Conservation (phyloP, 2,113 vertebrate genomes). For the Rissa tridactyla region DNA sequence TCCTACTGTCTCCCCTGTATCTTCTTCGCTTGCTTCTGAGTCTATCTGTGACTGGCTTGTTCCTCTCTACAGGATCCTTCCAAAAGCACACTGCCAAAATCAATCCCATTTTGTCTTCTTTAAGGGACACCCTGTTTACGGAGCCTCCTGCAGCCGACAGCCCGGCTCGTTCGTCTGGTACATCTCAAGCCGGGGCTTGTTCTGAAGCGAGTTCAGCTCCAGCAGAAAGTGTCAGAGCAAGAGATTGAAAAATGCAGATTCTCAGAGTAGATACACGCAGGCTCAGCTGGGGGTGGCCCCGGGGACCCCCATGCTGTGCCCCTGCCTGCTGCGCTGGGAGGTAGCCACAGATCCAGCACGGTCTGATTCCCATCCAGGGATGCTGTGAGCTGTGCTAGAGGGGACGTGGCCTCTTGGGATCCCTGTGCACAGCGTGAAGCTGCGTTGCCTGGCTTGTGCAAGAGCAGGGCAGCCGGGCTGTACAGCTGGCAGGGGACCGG, state of each 20-base stretch:
- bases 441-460: not conserved
- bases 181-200: slow-evolving; percentile 11
- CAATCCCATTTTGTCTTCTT: not conserved
- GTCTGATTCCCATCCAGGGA: not conserved
- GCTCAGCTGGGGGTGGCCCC: not conserved
- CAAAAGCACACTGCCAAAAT: not conserved
- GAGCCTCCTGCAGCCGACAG: not conserved
- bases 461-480: not conserved
- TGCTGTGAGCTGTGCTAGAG: not conserved
- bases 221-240: not conserved
- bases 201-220: not conserved
- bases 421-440: not conserved
- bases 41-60: not conserved
- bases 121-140: not conserved
- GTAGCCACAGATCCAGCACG: not conserved
- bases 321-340: not conserved
- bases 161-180: not conserved
- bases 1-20: not conserved
- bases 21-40: not conserved
- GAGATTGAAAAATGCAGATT: not conserved
- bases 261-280: not conserved
- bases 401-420: not conserved
- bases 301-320: not conserved
- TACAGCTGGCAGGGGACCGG: not conserved
- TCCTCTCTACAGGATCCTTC: not conserved